Evolutionary conservation across 2,113 vertebrate genomes (phyloP), one percentile per base, ranked within the genome.

Genomic region (Chelonoidis abingdonii): DNA sequence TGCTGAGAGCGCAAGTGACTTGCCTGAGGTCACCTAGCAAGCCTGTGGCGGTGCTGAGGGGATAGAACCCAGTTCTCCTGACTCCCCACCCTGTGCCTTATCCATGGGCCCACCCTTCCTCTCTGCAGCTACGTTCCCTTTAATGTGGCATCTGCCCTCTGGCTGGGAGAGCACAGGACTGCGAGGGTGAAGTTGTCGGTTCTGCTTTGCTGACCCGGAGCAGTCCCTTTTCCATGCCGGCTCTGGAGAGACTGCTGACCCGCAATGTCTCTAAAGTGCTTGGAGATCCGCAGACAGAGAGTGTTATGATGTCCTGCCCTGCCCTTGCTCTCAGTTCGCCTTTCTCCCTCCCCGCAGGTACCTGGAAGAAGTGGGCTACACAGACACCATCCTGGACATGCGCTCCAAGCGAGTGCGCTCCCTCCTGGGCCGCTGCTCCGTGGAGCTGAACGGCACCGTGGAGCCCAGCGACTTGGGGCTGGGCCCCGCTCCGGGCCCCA

Each of bases 371-470:
- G 99, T 99, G 90, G 99, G 99, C 83, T 99, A 99, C 95, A 99
- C 99, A 2, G 99, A 99, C 98, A 99, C 99, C 44, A 99, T 99
- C 95, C 94, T 99, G 89, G 99, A 99, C 93, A 99, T 99, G 99
- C 98, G 99, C 4, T 99, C 99, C 6, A 99, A 99, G 88, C 98
- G 99, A 0, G 99, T 99, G 35, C 98, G 99, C 38, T 99, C 99
- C 9, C 97, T 99, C n/a, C 98, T 99, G 8, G 99, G 99, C 47
- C 98, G 98, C 59, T 98, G 98, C 92, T 99, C 99, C 1, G 93
- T 99, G 3, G 99, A 99, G 92, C 97, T 98, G 56, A 99, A 99
- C 0, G 99, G 98, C 12, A 98, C 98, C 0, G 79, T 93, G 0
- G 98, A 99, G 38, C 93, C 97, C 82, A 96, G 92, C 0, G 93